A percentile compares a stretch with the other conserved stretches of the same genome.
These are phyloP conservation scores for Bugula neritina DNA, from an alignment of 2,888 invertebrate species.

Conservation along the genomic window DNA sequence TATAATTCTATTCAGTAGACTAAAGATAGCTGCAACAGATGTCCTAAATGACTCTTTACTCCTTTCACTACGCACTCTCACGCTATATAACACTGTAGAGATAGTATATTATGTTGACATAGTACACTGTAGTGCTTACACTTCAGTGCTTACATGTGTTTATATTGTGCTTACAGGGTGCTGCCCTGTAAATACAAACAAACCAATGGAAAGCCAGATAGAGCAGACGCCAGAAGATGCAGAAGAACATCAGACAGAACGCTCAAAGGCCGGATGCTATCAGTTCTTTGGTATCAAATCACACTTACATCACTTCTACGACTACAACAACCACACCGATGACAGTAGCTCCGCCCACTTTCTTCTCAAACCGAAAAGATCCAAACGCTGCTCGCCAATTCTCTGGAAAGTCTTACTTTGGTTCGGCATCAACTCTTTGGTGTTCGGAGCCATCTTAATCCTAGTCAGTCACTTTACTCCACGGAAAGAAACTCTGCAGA, in stretches of 20 bases:
- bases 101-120: too few species aligned
- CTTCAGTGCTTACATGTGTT: too few species aligned
- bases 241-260: not conserved
- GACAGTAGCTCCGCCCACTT: slow-evolving; percentile 29
- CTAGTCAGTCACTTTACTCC: slow-evolving; percentile 56
- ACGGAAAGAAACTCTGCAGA: slow-evolving; percentile 46
- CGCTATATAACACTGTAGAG: too few species aligned
- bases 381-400: slow-evolving; percentile 34
- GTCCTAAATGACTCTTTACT: too few species aligned
- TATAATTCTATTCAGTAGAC: too few species aligned
- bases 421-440: slow-evolving; percentile 55
- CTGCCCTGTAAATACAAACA: too few species aligned
- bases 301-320: slow-evolving; percentile 58
- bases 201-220: too few species aligned
- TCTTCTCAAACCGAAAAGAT: not conserved
- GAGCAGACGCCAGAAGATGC: too few species aligned
- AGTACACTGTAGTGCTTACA: too few species aligned
- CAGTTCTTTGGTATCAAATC: slow-evolving; percentile 56
- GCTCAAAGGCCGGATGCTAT: slow-evolving; percentile 54
- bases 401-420: slow-evolving; percentile 55
- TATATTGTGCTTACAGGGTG: too few species aligned
- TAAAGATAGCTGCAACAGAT: too few species aligned
- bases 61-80: too few species aligned
- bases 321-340: slow-evolving; percentile 35
- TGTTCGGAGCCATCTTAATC: slow-evolving; percentile 55